Percentiles rank a stretch among this genome's conserved stretches.
Evolutionary conservation across 2,797 vertebrate species (phyloP).

Genomic region (Poeciliopsis presidionis): DNA sequence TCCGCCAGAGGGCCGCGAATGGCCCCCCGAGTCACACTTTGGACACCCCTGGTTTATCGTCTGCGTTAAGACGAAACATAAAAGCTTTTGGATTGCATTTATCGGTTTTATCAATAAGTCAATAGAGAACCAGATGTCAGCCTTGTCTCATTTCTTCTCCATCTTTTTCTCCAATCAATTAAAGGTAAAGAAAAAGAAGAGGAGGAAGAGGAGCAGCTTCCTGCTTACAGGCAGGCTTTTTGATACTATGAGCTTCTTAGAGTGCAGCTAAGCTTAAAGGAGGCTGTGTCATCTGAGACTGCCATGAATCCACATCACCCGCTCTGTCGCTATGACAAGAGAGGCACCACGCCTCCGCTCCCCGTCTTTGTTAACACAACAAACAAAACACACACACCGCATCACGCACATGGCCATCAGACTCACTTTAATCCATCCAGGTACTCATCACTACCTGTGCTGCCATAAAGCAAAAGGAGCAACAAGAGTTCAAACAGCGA

Average conservation of each 20-base stretch:
- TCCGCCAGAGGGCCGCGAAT: no score
- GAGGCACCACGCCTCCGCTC: constrained; percentile 43
- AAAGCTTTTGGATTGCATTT: constrained; percentile 30
- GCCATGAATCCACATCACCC: constrained; percentile 40
- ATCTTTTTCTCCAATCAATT: constrained; percentile 3
- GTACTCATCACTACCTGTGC: constrained; percentile 46
- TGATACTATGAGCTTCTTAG: not conserved
- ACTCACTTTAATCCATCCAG: constrained; percentile 28
- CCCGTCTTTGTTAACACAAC: constrained; percentile 68
- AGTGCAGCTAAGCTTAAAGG: constrained; percentile 28
- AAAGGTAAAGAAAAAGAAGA: constrained; percentile 16
- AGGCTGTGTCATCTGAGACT: constrained; percentile 64
- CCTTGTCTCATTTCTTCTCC: constrained; percentile 12
- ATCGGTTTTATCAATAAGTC: constrained; percentile 33
- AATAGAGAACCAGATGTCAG: constrained; percentile 27
- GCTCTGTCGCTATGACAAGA: constrained; percentile 41
- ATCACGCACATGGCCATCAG: constrained; percentile 46
- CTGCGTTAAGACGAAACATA: not conserved
- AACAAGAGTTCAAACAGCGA: constrained; percentile 17
- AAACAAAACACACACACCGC: constrained; percentile 40
- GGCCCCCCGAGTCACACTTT: no score
- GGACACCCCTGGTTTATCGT: no score
- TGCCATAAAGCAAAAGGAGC: constrained; percentile 4
- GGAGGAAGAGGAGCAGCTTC: not conserved
- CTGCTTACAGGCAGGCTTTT: not conserved